Conservation (phyloP, 2,797 vertebrate species). For the Takifugu ocellatus region DNA sequence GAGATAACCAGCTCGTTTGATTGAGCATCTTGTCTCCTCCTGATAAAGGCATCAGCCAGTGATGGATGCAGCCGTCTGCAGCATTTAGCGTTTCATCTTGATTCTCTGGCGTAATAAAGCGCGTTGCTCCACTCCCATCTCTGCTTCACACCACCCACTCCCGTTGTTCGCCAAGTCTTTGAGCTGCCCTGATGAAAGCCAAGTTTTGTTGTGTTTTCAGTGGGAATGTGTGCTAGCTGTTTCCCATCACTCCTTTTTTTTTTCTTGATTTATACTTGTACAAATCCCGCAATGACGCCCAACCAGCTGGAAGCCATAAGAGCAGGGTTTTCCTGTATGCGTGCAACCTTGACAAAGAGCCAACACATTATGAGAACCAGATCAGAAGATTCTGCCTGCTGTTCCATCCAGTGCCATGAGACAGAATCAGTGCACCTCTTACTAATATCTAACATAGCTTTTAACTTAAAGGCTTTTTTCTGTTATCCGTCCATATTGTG, state of each 20-base stretch:
- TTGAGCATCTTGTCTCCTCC: constrained; percentile 48
- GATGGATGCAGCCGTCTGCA: constrained; percentile 62
- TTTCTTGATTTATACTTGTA: constrained; percentile 60
- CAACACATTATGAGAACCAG: constrained; percentile 40
- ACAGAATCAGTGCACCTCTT: constrained; percentile 13
- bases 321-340: constrained; percentile 32
- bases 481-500: neutral
- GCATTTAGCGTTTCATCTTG: constrained; percentile 62
- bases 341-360: constrained; percentile 28
- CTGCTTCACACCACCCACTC: constrained; percentile 50
- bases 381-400: constrained; percentile 10
- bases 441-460: constrained; percentile 26
- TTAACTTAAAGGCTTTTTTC: constrained; percentile 19
- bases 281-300: constrained; percentile 63
- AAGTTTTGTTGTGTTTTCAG: constrained; percentile 38
- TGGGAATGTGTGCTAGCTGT: constrained; percentile 65
- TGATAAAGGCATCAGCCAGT: constrained; percentile 59
- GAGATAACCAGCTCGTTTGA: constrained; percentile 59
- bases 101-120: constrained; percentile 62
- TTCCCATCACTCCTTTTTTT: constrained; percentile 41
- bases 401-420: constrained; percentile 14
- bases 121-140: constrained; percentile 53
- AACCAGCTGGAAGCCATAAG: constrained; percentile 66
- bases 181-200: constrained; percentile 50
- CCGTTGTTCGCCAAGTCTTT: constrained; percentile 45